Base-by-base conservation (phyloP, 1,140 invertebrate genomes). In the Oryzaephilus surinamensis region DNA sequence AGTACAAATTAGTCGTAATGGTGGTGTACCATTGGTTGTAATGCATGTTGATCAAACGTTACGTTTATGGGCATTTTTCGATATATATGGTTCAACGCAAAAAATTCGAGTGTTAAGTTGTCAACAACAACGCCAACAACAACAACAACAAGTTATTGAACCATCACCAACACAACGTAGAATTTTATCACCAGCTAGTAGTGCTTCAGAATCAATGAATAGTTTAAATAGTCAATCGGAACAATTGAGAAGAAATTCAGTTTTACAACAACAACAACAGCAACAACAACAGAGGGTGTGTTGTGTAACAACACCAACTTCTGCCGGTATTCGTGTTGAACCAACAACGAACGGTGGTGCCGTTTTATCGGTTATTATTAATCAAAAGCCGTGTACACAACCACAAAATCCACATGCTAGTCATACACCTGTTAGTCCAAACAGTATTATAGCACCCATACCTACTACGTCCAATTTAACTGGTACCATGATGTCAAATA, bases 11-110 rank as follows among this genome's bases (percentile, higher is more conserved):
- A 82, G 79, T 31, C 80, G 85, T 52, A 96, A 97, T 59, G 83
- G 83, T n/a, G 77, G 80, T 0, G 67, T 77, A 1, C 73, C 84
- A 0, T 71, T 77, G 0, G 81, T 84, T 0, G 77, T 97, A 29
- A 95, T 98, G 84, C 87, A 96, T 61, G 90, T 97, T 1, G 93
- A 97, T 62, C 81, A 89, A 49, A 86, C 81, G 0, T 64, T 91
- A 10, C 73, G 79, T 51, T 62, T 97, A 0, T 97, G 92, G 92
- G 84, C 88, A 1, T 96, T 97, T 62, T 85, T 97, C 39, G 94
- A 98, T 60, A 79, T 97, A 0, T 97, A 95, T 55, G 94, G 93
- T 0, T 90, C 87, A 38, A 95, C 93, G 1, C 80, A 86, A 54
- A 81, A 84, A 49, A 80, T 97, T 6, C 72, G 81, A 43, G 72